phyloP scores from a whole-genome alignment of 2,113 vertebrate species.

The Macaca mulatta region DNA sequence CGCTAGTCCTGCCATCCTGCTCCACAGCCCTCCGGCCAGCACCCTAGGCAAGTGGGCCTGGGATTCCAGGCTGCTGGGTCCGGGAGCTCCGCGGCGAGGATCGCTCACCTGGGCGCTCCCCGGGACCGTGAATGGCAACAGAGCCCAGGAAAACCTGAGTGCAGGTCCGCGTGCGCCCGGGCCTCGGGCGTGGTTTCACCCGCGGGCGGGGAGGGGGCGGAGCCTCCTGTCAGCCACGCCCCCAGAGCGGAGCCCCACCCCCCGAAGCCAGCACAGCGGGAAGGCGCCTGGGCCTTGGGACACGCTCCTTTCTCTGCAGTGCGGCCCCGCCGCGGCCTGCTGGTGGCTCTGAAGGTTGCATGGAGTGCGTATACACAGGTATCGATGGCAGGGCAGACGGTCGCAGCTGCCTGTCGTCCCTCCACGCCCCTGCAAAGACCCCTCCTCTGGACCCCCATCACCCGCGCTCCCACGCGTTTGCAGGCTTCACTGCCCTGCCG shows the following conservation, averaged over 20 bases:
- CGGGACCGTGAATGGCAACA: neutral
- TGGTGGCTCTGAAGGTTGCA: neutral
- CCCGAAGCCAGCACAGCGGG: rapidly evolving
- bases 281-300: rapidly evolving
- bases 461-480: rapidly evolving
- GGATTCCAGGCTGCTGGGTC: no score
- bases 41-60: neutral
- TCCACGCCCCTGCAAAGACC: rapidly evolving
- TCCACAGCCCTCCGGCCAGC: rapidly evolving
- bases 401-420: neutral
- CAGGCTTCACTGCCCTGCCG: rapidly evolving
- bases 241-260: neutral
- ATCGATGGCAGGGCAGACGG: no score
- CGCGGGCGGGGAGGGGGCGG: neutral
- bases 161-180: rapidly evolving
- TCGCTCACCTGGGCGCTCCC: no score
- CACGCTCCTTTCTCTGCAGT: rapidly evolving
- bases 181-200: neutral
- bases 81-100: rapidly evolving
- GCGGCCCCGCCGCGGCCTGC: no score
- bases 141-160: neutral
- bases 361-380: neutral
- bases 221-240: rapidly evolving
- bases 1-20: neutral
- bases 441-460: rapidly evolving